Evolutionary conservation across 2,888 invertebrate genomes (phyloP).

Genomic region (Gari tellinella): DNA sequence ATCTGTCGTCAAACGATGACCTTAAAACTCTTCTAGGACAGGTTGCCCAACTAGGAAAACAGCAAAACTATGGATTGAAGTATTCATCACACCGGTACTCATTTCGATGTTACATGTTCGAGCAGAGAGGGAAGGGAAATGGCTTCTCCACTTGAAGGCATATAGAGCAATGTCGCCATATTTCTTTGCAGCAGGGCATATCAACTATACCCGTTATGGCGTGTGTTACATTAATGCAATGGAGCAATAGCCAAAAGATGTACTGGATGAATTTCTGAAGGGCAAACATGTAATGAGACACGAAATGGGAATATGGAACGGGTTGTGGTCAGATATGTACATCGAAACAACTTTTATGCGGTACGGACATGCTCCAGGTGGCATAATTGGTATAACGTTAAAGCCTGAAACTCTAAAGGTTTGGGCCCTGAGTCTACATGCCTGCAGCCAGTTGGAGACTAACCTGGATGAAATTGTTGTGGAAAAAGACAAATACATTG

Average conservation of each 20-base stretch:
- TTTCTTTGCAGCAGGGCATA: slow-evolving; percentile 64
- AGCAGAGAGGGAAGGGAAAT: slow-evolving; percentile 61
- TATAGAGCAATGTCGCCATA: slow-evolving; percentile 59
- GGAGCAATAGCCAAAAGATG: slow-evolving; percentile 40
- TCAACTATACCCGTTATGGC: slow-evolving; percentile 62
- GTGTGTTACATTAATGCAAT: slow-evolving; percentile 60
- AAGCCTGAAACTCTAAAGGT: slow-evolving; percentile 50
- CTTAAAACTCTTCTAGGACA: too few species aligned
- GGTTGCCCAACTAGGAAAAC: too few species aligned
- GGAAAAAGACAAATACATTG: slow-evolving; percentile 8
- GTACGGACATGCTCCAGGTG: slow-evolving; percentile 68
- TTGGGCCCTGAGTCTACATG: slow-evolving; percentile 64
- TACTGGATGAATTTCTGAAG: slow-evolving; percentile 37
- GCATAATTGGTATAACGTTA: slow-evolving; percentile 67
- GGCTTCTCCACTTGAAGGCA: slow-evolving; percentile 53
- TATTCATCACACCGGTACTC: slow-evolving; percentile 53
- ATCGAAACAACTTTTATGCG: slow-evolving; percentile 68
- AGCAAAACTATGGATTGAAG: slow-evolving; percentile 50
- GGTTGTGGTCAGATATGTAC: slow-evolving; percentile 62
- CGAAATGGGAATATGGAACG: slow-evolving; percentile 64
- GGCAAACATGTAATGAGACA: slow-evolving; percentile 65
- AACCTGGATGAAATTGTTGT: slow-evolving; percentile 29
- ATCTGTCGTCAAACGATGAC: too few species aligned
- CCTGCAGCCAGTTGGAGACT: slow-evolving; percentile 21
- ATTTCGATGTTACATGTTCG: slow-evolving; percentile 56